These are phyloP conservation scores for Pseudococcus jackbeardsleyi DNA, from an alignment of 2,888 invertebrate genomes.

Conservation along the genomic window DNA sequence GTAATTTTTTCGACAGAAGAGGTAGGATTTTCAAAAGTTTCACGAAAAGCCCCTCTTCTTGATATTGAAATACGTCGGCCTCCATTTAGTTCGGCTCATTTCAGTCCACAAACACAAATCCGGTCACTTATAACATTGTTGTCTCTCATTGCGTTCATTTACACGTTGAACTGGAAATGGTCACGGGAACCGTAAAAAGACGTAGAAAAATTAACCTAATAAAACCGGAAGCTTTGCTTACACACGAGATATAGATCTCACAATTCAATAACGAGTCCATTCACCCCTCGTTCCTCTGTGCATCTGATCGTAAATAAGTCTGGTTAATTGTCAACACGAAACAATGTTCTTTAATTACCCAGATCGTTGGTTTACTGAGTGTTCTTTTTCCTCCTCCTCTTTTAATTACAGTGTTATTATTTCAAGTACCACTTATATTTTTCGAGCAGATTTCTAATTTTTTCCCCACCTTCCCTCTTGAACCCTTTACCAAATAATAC, in stretches of 20 bases:
- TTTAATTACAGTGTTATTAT: constrained; percentile 33
- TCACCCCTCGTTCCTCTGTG: neutral
- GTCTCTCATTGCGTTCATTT: neutral
- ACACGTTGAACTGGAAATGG: constrained; percentile 14
- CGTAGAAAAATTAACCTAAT: constrained; percentile 16
- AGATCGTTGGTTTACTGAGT: neutral
- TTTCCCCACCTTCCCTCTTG: neutral
- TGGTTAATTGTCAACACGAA: constrained; percentile 40
- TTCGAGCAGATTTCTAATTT: constrained; percentile 1
- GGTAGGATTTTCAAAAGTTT: neutral
- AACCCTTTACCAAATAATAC: neutral
- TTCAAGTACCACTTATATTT: neutral
- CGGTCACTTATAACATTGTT: neutral
- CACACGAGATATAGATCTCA: constrained; percentile 46
- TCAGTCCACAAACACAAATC: neutral
- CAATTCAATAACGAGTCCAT: constrained; percentile 37
- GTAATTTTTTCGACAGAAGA: too few species aligned
- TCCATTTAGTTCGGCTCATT: neutral
- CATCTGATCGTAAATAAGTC: neutral
- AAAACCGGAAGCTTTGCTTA: constrained; percentile 33
- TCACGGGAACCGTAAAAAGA: constrained; percentile 19
- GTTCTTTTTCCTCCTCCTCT: neutral
- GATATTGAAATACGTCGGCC: too few species aligned
- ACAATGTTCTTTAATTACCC: constrained; percentile 47
- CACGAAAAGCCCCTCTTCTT: too few species aligned